Base-by-base conservation (phyloP, 2,888 invertebrate species). In the Phortica magna region DNA sequence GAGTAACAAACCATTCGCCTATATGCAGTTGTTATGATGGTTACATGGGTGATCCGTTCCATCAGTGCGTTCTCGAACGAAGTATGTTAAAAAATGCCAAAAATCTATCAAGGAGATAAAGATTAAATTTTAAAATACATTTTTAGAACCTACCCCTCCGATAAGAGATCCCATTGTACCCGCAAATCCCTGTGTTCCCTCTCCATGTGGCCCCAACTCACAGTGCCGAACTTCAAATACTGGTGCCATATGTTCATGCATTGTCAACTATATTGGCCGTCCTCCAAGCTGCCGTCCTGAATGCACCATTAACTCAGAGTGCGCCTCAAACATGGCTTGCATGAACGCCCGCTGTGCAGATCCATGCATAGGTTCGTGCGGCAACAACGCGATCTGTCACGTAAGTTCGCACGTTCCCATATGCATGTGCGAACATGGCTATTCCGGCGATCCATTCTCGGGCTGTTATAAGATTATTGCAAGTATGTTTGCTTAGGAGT, bases 1-100 rank as follows among this genome's bases (percentile, higher is more conserved):
- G 94, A 85, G 95, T 95, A 57, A 94, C 95, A 53, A 95, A 96
- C 91, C 96, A 96, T 89, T 95, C 95, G 85, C 95, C 96, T 0
- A 95, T 96, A 84, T 96, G 96, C 89, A 94, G 93, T 79, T 96
- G 96, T 87, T 93, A 94, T 39, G 90, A 93, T 17, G 94, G 94
- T 79, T 94, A 94, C 84, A 94, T 94, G 10, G 96, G 95, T 57
- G 95, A 96, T 93, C 96, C 96, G 59, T 96, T 96, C 90, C 92
- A 93, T n/a, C 94, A 95, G 91, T 96, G 96, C 89, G 85, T 91
- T 73, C 93, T 93, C 43, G 90, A 84, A 81, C 88, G 79, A 90
- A 90, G 90, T 92, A 92, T 88, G 92, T n/a, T 6, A 22, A 17
- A 61, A 61, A 61, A 22, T 12, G 19, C 10, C 7, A 61, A 22